Base-by-base conservation (phyloP, 2,113 vertebrate genomes). In the Terrapene triunguis region DNA sequence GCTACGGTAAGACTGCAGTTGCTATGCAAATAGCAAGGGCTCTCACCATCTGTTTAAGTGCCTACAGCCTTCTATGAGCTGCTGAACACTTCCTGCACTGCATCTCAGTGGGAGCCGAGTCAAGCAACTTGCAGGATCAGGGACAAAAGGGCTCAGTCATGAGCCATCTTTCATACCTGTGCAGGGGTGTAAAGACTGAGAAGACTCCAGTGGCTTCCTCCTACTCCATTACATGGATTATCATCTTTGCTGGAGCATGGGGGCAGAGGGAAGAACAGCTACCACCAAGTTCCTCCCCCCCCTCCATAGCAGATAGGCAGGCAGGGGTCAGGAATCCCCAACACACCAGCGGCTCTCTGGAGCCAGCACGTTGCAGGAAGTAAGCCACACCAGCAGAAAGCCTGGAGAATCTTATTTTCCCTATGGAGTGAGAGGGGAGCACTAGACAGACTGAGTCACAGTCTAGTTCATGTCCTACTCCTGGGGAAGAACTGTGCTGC, bases 11-110 rank as follows among this genome's bases (percentile, higher is more conserved):
- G 5, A 13, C 24, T 47, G 35, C 57, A 80, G 3, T 35, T 93
- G 24, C n/a, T 57, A 0, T 19, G n/a, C 25, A 88, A 4, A 53
- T 38, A 42, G 1, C 0, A 0, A 1, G 11, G 16, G 4, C 3
- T 48, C 13, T 84, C 27, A 3, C 7, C 79, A 1, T 21, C n/a
- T 25, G 19, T 11, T 88, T 65, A 42, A 24, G 12, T 51, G 4
- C 51, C 86, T 80, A 14, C 62, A 53, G 1, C 0, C 0, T 17
- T 25, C 74, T 44, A 14, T 50, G 14, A 84, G 10, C 16, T 1
- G 4, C 2, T 38, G 4, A 82, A 4, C 29, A 90, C 38, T 22
- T 42, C 38, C n/a, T 44, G 74, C 38, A 44, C 35, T 38, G 2
- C 12, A 59, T 47, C 44, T 2, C 14, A 85, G 57, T 47, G n/a